Conservation (phyloP, 1,140 invertebrate species). For the Ostrea denselamellosa region DNA sequence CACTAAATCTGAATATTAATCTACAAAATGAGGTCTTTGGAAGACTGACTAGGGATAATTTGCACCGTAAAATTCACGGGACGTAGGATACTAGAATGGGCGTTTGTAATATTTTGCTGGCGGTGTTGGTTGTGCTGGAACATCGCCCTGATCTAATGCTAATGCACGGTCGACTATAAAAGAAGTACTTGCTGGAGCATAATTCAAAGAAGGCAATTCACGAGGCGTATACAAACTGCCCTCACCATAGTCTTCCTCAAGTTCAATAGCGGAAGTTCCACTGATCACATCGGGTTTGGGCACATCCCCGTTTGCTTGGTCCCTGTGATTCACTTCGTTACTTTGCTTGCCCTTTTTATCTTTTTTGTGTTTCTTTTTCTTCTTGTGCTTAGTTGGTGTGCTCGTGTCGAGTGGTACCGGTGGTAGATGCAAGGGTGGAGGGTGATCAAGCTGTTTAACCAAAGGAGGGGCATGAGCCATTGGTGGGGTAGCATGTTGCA, state of each 20-base stretch:
- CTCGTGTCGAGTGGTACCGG: conserved; percentile 1
- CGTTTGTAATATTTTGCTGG: conserved; percentile 10
- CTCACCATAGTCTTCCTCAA: conserved; percentile 37
- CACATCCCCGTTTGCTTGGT: not conserved
- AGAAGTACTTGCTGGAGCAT: conserved; percentile 23
- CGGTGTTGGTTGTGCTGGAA: not conserved
- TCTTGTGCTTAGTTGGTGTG: conserved; percentile 9
- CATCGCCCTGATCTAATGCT: conserved; percentile 3
- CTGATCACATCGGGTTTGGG: conserved; percentile 8
- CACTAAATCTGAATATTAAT: not conserved
- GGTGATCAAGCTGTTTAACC: not conserved
- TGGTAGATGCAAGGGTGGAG: not conserved
- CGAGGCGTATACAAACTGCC: conserved; percentile 27
- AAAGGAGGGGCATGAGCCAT: not conserved
- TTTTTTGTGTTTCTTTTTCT: conserved; percentile 28
- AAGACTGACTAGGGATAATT: conserved; percentile 26
- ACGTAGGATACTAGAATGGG: not conserved
- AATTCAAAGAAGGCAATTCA: conserved; percentile 27
- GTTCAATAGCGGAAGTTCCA: conserved; percentile 28
- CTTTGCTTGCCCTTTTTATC: not conserved
- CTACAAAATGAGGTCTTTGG: conserved; percentile 5
- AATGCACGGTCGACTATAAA: conserved; percentile 14
- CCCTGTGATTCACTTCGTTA: not conserved
- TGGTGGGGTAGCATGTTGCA: not conserved
- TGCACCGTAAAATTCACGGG: conserved; percentile 19